Base-by-base conservation (phyloP, 2,888 invertebrate species). In the Eucera pruinosa region DNA sequence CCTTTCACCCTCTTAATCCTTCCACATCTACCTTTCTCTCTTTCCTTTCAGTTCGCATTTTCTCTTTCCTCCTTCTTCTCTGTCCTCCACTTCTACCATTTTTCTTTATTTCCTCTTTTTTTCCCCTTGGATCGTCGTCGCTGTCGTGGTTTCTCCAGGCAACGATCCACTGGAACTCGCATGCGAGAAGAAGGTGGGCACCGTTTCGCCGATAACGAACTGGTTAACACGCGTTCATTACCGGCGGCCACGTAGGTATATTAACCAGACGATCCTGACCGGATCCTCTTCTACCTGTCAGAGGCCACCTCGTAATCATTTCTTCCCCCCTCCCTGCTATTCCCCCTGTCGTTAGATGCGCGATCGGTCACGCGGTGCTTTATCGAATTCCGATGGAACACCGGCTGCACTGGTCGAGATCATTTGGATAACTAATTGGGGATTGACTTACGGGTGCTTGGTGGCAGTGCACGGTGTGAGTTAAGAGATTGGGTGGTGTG, bases 211-310 rank as follows among this genome's bases (percentile, higher is more conserved):
- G 81, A 81, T 81, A 81, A 81, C 81, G 79, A 81, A 81, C 81
- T 81, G 81, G 81, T 81, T 81, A 81, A 81, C 81, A 80, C 80
- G 80, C 81, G 79, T 80, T 80, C 81, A 80, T 81, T 80, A 81
- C 70, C 70, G 64, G 60, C 66, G 66, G 78, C 76, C 45, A 60
- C 64, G 50, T 61, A 61, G 77, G 55, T 71, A 66, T 72, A 79
- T 81, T 80, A 76, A 79, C 61, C 64, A 43, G 61, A 13, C 48
- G 61, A 57, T 41, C 61, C 72, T 41, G 47, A 57, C 41, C 39
- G 72, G 64, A 55, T 74, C 43, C 58, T 73, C 77, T n/a, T 72
- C 75, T 75, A 67, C 78, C 74, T 70, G 67, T 77, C 82, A 81
- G 39, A 41, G 36, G 62, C 60, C 55, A 39, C 43, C 52, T 50